Conservation (phyloP, 2,888 invertebrate genomes). For the Dioctria rufipes region DNA sequence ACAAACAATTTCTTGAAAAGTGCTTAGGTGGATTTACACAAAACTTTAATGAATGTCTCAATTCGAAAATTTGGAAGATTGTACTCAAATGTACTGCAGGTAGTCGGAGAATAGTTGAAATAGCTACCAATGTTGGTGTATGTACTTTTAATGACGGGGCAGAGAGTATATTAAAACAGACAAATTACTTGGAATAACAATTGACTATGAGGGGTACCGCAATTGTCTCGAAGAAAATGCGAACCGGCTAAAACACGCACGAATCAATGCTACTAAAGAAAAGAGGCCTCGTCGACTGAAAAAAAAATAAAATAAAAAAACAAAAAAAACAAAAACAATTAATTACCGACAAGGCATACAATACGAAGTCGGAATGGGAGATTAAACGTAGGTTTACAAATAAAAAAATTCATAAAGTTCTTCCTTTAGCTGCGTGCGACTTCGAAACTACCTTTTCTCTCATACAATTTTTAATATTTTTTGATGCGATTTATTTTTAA, state of each 20-base stretch:
- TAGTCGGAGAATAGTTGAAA: slow-evolving; percentile 28
- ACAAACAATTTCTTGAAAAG: not conserved
- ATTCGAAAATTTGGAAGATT: slow-evolving; percentile 26
- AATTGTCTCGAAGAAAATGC: slow-evolving; percentile 36
- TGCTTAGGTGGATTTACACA: slow-evolving; percentile 57
- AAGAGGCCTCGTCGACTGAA: not conserved
- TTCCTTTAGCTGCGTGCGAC: no score
- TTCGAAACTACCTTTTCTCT: no score
- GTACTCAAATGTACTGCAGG: slow-evolving; percentile 34
- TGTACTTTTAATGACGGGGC: slow-evolving; percentile 47
- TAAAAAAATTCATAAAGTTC: not conserved
- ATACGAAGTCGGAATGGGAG: slow-evolving; percentile 38
- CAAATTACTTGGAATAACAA: slow-evolving; percentile 31
- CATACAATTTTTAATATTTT: no score
- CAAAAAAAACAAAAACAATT: slow-evolving; percentile 5
- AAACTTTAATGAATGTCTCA: slow-evolving; percentile 57
- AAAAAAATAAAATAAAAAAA: no score
- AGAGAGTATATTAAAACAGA: slow-evolving; percentile 28
- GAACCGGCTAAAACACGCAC: slow-evolving; percentile 30
- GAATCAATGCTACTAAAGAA: slow-evolving; percentile 19
- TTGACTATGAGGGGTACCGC: slow-evolving; percentile 31
- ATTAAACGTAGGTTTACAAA: not conserved
- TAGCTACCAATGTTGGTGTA: slow-evolving; percentile 31
- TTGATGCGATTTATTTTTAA: slow-evolving; percentile 2
- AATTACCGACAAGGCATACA: slow-evolving; percentile 1